A percentile compares a stretch with the other conserved stretches of the same genome.
phyloP scores from a whole-genome alignment of 2,113 vertebrate genomes.

The Platichthys stellatus region DNA sequence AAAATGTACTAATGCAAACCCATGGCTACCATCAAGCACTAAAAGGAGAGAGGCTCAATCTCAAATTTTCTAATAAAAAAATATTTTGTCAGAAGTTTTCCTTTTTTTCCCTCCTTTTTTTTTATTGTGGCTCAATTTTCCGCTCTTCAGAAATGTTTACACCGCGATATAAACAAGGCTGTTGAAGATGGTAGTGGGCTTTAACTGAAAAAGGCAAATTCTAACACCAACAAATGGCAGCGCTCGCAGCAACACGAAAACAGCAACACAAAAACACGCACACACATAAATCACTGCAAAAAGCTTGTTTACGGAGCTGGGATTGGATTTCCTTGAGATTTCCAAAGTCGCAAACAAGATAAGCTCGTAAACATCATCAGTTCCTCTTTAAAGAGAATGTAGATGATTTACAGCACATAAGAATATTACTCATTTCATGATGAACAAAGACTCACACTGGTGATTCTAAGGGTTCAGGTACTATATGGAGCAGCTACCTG shows the following conservation, averaged over 20 bases:
- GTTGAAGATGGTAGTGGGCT: constrained; percentile 40
- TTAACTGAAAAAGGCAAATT: constrained; percentile 31
- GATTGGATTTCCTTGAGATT: constrained; percentile 38
- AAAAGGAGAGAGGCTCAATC: constrained; percentile 25
- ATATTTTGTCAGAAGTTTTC: not conserved
- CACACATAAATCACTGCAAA: constrained; percentile 48
- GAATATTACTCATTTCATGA: not conserved
- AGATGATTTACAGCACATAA: constrained; percentile 10
- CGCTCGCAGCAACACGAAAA: constrained; percentile 42
- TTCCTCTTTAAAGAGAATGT: not conserved
- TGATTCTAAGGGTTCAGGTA: not conserved
- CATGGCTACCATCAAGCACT: constrained; percentile 42
- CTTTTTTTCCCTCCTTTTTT: constrained; percentile 11
- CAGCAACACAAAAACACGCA: constrained; percentile 46
- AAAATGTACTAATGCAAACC: constrained; percentile 15
- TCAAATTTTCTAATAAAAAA: constrained; percentile 20
- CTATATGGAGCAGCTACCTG: constrained; percentile 8
- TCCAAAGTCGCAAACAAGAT: constrained; percentile 16
- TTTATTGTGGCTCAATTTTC: constrained; percentile 35
- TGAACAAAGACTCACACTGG: not conserved
- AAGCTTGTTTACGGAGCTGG: constrained; percentile 48
- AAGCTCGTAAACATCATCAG: constrained; percentile 15
- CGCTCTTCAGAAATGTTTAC: constrained; percentile 40
- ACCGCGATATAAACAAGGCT: constrained; percentile 35
- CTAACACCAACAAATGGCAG: constrained; percentile 51